Conservation (phyloP, 2,113 vertebrate genomes). For the Caranx melampygus region DNA sequence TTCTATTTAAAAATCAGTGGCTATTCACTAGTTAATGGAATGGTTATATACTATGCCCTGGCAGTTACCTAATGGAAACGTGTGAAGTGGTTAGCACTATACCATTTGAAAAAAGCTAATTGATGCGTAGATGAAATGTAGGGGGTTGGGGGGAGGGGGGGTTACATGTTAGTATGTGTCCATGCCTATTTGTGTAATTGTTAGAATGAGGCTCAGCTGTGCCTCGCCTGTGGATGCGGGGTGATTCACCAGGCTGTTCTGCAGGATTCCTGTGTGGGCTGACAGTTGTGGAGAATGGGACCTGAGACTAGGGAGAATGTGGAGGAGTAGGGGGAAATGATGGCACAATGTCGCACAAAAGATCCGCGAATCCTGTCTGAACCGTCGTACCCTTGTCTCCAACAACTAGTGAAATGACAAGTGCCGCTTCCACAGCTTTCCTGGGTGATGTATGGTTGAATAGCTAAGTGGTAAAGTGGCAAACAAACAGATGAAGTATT, state of each 20-base stretch:
- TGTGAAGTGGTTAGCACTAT: slow-evolving; percentile 45
- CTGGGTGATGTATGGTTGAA: slow-evolving; percentile 36
- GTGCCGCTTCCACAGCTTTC: slow-evolving; percentile 36
- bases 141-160: slow-evolving; percentile 10
- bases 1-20: slow-evolving; percentile 38
- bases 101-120: slow-evolving; percentile 49
- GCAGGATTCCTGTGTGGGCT: slow-evolving; percentile 61
- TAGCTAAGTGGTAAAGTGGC: slow-evolving; percentile 11
- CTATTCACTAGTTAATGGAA: slow-evolving; percentile 55
- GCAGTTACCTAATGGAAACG: slow-evolving; percentile 45
- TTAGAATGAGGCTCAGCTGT: slow-evolving; percentile 41
- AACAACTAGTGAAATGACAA: slow-evolving; percentile 36
- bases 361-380: slow-evolving; percentile 11
- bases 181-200: slow-evolving; percentile 53
- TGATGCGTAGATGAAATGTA: slow-evolving; percentile 52
- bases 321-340: slow-evolving; percentile 5
- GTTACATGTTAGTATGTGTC: slow-evolving; percentile 22
- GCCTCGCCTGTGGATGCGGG: slow-evolving; percentile 58
- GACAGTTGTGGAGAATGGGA: slow-evolving; percentile 39
- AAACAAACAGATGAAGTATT: slow-evolving; percentile 55
- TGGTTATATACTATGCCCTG: slow-evolving; percentile 15
- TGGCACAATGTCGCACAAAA: background rate
- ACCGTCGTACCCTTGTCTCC: slow-evolving; percentile 1
- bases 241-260: slow-evolving; percentile 69
- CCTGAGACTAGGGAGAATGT: slow-evolving; percentile 13